Evolutionary conservation across 2,113 vertebrate species (phyloP).

Genomic region (Laterallus jamaicensis): DNA sequence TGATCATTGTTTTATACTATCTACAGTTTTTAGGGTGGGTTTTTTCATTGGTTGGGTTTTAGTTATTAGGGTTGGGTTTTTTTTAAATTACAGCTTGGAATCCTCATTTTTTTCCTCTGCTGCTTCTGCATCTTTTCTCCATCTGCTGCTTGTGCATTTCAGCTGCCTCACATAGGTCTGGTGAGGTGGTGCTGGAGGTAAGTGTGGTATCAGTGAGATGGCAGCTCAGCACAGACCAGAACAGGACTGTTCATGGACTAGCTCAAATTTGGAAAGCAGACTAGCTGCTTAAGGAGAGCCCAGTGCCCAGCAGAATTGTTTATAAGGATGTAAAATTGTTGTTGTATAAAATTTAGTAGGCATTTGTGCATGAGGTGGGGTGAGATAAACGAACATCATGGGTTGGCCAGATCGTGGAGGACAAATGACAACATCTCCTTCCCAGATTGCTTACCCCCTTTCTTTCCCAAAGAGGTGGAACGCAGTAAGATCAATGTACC

Average conservation of each 20-base stretch:
- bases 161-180: neutral
- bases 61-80: neutral
- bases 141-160: neutral
- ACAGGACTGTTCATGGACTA: neutral
- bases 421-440: neutral
- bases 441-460: neutral
- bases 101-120: neutral
- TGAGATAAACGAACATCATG: rapidly evolving
- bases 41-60: neutral
- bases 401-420: neutral
- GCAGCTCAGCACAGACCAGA: neutral
- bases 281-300: neutral
- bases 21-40: neutral
- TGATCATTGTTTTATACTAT: neutral
- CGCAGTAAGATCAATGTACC: neutral
- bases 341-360: neutral
- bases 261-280: neutral
- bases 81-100: neutral
- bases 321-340: neutral
- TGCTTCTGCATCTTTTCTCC: neutral
- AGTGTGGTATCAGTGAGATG: neutral
- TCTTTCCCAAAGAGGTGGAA: neutral
- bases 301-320: neutral
- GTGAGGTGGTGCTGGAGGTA: neutral
- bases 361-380: neutral